Evolutionary conservation across 2,113 vertebrate genomes (phyloP), one percentile per base, ranked within the genome.

Genomic region (Anhinga anhinga): DNA sequence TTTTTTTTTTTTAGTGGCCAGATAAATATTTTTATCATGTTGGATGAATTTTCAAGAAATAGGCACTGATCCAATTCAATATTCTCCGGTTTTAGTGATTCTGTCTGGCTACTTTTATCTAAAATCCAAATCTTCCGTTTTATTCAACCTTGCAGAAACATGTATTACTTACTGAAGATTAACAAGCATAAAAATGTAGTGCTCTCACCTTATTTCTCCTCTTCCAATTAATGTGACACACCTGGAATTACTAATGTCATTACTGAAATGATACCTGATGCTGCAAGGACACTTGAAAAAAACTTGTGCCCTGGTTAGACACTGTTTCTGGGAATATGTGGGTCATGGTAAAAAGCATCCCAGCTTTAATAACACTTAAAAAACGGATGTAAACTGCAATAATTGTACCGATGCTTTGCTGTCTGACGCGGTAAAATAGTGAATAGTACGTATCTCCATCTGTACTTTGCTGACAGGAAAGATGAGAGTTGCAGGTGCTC

Each of bases 81-180:
- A 63, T 44, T 77, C 20, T 78, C 90, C 71, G 86, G 15, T 95
- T 96, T 95, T 94, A 94, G 62, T 86, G 77, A 87, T 91, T 96
- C 67, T 96, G 27, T 67, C 55, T 74, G 55, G 52, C 58, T 92
- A 16, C 38, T 95, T 95, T 70, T 91, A 93, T 91, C 86, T 96
- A 82, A 85, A 97, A 95, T 97, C 62, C 34, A 85, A 82, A 88
- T 83, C 83, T 91, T 87, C 44, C 92, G 30, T 56, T 97, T 97
- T 85, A 90, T 21, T 88, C 49, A 61, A 7, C 70, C 70, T 80
- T 49, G 40, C 72, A 73, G 53, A n/a, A 62, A 62, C 76, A 47
- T 29, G 66, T 86, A 26, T 74, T 88, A 38, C 56, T 94, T 93
- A 82, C 76, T 83, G 38, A 88, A 94, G 74, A 86, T 94, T 72